phyloP scores from a whole-genome alignment of 2,113 vertebrate genomes.

The Papio anubis region DNA sequence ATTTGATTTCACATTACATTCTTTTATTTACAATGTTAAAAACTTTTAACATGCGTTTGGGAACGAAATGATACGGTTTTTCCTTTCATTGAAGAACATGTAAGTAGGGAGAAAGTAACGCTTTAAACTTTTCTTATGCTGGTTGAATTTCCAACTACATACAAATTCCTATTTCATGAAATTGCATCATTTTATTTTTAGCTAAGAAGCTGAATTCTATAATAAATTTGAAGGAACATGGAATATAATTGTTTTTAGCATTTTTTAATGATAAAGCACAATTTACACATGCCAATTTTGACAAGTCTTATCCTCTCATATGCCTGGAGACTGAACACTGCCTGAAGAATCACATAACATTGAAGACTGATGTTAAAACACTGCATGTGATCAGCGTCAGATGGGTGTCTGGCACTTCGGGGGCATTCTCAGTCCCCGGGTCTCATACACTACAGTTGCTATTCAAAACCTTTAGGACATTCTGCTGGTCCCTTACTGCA shows the following conservation, averaged over 20 bases:
- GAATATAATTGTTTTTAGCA: not conserved
- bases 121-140: not conserved
- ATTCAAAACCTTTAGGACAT: not conserved
- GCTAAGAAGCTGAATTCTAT: not conserved
- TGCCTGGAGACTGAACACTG: not conserved
- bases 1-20: conserved; percentile 24
- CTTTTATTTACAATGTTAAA: conserved; percentile 29
- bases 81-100: not conserved
- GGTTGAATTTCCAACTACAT: not conserved
- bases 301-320: not conserved
- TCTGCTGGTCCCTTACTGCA: not conserved
- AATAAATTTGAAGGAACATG: not conserved
- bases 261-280: not conserved
- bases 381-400: not conserved
- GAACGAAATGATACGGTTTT: not conserved
- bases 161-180: not conserved
- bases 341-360: not conserved
- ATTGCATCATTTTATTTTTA: not conserved
- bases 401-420: not conserved
- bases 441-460: not conserved
- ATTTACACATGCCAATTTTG: not conserved
- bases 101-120: not conserved
- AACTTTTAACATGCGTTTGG: not conserved
- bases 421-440: too few relatives aligned
- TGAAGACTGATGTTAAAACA: too few relatives aligned